Percentiles rank a stretch among this genome's conserved stretches.
phyloP scores from a whole-genome alignment of 1,140 invertebrate genomes.

The Drosophila bipectinata region DNA sequence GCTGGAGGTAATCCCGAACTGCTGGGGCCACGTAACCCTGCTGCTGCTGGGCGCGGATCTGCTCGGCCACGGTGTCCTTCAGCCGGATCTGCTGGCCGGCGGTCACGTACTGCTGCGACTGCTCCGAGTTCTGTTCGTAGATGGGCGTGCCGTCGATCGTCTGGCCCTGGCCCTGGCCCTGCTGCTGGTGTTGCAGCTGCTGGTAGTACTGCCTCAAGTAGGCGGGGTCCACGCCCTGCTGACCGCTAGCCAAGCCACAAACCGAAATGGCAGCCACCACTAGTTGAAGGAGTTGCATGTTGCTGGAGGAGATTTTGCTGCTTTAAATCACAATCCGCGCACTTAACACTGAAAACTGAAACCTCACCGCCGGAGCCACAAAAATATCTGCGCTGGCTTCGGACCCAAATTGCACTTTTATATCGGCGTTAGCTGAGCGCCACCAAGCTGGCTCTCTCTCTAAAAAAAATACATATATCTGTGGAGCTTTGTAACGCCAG shows the following conservation, averaged over 20 bases:
- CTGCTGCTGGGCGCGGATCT: slow-evolving; percentile 76
- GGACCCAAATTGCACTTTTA: slow-evolving; percentile 78
- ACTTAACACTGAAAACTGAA: slow-evolving; percentile 41
- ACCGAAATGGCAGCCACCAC: slow-evolving; percentile 65
- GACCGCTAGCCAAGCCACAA: slow-evolving; percentile 57
- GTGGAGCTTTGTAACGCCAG: background rate
- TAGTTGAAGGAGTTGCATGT: slow-evolving; percentile 62
- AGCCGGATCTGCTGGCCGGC: slow-evolving; percentile 74
- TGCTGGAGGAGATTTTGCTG: slow-evolving; percentile 16
- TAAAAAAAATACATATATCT: background rate
- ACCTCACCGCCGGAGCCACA: slow-evolving; percentile 65
- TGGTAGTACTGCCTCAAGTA: slow-evolving; percentile 82
- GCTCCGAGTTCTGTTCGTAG: slow-evolving; percentile 81
- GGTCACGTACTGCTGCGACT: slow-evolving; percentile 77
- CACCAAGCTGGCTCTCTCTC: slow-evolving; percentile 24
- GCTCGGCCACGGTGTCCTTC: slow-evolving; percentile 80
- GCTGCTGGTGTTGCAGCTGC: slow-evolving; percentile 71
- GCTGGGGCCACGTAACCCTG: slow-evolving; percentile 79
- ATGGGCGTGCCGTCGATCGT: slow-evolving; percentile 75
- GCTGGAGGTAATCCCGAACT: slow-evolving; percentile 73
- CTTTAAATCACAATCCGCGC: slow-evolving; percentile 32
- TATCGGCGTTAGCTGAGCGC: slow-evolving; percentile 47
- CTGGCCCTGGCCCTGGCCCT: slow-evolving; percentile 63
- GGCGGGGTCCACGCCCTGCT: slow-evolving; percentile 77
- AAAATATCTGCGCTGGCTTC: slow-evolving; percentile 69